Percentiles rank a stretch among this genome's conserved stretches.
Conservation (phyloP, 2,797 vertebrate species). For the Crypturellus tataupa region DNA sequence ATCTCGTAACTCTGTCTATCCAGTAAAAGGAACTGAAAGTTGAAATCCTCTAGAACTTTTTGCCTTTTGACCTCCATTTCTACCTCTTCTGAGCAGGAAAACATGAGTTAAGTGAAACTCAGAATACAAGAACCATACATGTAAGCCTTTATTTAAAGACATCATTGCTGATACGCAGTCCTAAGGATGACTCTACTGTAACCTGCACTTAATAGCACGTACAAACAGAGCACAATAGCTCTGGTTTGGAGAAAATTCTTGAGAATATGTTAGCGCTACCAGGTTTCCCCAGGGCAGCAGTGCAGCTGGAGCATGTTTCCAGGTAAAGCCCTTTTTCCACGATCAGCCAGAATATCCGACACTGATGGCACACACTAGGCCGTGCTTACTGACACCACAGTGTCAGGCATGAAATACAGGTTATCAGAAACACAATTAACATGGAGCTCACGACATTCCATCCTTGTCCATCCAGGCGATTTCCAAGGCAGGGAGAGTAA, state of each 20-base stretch:
- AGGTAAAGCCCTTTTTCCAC: not conserved
- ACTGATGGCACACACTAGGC: not conserved
- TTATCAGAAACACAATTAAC: conserved; percentile 20
- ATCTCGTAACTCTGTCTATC: not conserved
- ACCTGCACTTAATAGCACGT: not conserved
- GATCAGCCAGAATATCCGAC: not conserved
- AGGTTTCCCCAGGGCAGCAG: not conserved
- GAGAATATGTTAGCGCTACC: not conserved
- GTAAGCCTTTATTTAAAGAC: not conserved
- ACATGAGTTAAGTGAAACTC: rapidly evolving
- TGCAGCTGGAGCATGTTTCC: not conserved
- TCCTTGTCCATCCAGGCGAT: conserved; percentile 68
- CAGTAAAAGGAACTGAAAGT: not conserved
- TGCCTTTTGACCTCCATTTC: not conserved
- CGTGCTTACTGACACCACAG: not conserved
- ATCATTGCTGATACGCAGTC: not conserved
- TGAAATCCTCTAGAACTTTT: not conserved
- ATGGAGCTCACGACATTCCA: not conserved
- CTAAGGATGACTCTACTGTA: not conserved
- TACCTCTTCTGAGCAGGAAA: not conserved
- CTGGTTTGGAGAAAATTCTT: not conserved
- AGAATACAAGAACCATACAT: not conserved
- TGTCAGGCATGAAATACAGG: not conserved
- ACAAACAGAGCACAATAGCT: not conserved
- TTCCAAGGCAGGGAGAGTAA: conserved; percentile 93